phyloP scores from a whole-genome alignment of 2,113 vertebrate genomes.

The Mesocricetus auratus region DNA sequence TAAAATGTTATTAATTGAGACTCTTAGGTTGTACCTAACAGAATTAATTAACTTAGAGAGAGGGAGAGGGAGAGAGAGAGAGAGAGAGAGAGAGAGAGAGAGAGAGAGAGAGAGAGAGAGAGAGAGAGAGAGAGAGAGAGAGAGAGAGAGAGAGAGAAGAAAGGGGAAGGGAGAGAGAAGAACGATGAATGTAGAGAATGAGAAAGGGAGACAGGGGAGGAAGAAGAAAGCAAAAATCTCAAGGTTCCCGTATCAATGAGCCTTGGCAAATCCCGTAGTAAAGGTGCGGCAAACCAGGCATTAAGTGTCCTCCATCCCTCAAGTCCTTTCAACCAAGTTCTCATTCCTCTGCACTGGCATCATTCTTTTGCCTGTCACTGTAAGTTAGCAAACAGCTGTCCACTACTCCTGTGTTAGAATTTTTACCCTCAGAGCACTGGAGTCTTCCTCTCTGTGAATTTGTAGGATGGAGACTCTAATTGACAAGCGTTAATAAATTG shows the following conservation, averaged over 20 bases:
- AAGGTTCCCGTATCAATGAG: background rate
- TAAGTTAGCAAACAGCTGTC: background rate
- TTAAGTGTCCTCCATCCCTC: background rate
- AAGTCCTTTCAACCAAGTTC: background rate
- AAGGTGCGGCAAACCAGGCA: background rate
- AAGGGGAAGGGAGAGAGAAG: background rate
- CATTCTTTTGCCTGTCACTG: background rate
- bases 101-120: background rate
- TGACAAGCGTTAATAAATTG: background rate
- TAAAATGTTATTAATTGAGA: background rate
- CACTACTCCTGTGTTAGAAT: background rate
- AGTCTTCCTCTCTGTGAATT: constrained; percentile 14
- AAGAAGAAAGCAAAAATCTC: background rate
- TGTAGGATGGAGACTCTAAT: background rate
- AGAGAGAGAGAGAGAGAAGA: background rate
- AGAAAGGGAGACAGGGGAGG: too few species aligned
- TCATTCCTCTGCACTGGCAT: background rate
- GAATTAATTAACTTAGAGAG: background rate
- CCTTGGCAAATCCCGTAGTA: background rate
- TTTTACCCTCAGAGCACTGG: background rate
- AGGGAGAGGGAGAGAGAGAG: background rate
- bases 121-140: background rate
- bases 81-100: background rate
- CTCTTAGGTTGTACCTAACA: background rate
- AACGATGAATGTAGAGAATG: background rate